Percentiles rank a stretch among this genome's conserved stretches.
Evolutionary conservation across 1,140 invertebrate species (phyloP).

Genomic region (Atta cephalotes): DNA sequence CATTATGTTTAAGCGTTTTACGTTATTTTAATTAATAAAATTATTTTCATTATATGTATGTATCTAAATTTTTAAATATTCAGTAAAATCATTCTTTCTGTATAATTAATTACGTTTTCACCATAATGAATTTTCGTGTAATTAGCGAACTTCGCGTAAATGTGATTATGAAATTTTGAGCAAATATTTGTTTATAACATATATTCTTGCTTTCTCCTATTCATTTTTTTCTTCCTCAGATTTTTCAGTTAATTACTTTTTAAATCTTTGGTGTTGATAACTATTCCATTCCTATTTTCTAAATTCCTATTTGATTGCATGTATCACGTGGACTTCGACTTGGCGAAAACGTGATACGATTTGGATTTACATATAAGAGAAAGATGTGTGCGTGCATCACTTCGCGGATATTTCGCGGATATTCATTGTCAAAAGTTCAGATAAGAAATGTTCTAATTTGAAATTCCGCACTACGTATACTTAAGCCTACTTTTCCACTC

Average conservation of each 20-base stretch:
- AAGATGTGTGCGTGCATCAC: too few relatives aligned
- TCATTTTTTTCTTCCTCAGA: not conserved
- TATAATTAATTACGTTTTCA: slow-evolving; percentile 10
- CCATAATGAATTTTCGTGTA: not conserved
- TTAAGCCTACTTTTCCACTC: not conserved
- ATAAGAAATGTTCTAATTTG: slow-evolving; percentile 7
- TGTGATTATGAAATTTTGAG: not conserved
- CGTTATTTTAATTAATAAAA: too few relatives aligned
- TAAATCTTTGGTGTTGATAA: not conserved
- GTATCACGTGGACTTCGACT: not conserved
- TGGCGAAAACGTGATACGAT: not conserved
- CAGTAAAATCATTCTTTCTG: too few relatives aligned
- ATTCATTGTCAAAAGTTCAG: not conserved
- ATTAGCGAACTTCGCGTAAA: not conserved
- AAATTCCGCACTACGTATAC: not conserved
- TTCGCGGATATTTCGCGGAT: not conserved
- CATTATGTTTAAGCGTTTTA: too few relatives aligned
- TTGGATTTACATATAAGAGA: slow-evolving; percentile 14
- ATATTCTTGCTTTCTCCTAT: slow-evolving; percentile 11
- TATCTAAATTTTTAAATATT: too few relatives aligned
- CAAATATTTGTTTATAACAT: slow-evolving; percentile 13
- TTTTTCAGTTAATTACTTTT: not conserved
- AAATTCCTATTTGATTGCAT: slow-evolving; percentile 24
- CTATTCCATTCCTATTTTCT: slow-evolving; percentile 27
- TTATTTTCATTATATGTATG: too few relatives aligned